Evolutionary conservation across 1,140 invertebrate genomes (phyloP), one percentile per base, ranked within the genome.

Genomic region (Hermatobates lingyangjiaoensis): DNA sequence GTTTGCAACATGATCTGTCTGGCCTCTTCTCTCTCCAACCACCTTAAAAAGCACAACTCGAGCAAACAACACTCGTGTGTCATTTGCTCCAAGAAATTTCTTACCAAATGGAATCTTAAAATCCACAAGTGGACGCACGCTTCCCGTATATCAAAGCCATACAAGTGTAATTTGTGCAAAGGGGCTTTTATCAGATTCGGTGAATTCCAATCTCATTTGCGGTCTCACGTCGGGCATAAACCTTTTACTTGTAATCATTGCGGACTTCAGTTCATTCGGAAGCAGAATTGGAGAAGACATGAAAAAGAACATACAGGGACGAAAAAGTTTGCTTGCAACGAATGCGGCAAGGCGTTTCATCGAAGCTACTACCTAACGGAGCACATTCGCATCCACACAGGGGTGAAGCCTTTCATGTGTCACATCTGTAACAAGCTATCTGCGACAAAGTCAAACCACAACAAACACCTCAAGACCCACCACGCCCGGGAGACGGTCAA

Each of bases 161-260:
- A 76, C 67, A 88, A 89, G 61, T 91, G 87, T 65, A 75, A 74
- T 54, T 71, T 82, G 59, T 88, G 86, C 65, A 82, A 83, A 60
- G 79, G 80, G 39, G 83, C 84, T 15, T 88, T 87, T 67, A 76
- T 86, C 50, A 71, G 83, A 2, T 77, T 84, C 59, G 72, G 75
- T 40, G 84, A 87, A 60, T 83, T 82, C 61, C 74, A 80, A 3
- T 80, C 83, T 15, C 87, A 91, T 66, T 80, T 87, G 74, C 81
- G 85, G 64, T 77, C 83, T 25, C 84, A 87, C 67, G 78, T 79
- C 53, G 79, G 81, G 49, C 75, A 85, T 30, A 74, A 79, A 50
- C 83, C 83, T 1, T 92, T 87, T 64, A 87, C 84, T 1, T 92
- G 87, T 64, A 92, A 93, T 61, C 83, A 88, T 63, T 95, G 91